Evolutionary conservation across 2,888 invertebrate species (phyloP).

Genomic region (Augochlorella aurata): DNA sequence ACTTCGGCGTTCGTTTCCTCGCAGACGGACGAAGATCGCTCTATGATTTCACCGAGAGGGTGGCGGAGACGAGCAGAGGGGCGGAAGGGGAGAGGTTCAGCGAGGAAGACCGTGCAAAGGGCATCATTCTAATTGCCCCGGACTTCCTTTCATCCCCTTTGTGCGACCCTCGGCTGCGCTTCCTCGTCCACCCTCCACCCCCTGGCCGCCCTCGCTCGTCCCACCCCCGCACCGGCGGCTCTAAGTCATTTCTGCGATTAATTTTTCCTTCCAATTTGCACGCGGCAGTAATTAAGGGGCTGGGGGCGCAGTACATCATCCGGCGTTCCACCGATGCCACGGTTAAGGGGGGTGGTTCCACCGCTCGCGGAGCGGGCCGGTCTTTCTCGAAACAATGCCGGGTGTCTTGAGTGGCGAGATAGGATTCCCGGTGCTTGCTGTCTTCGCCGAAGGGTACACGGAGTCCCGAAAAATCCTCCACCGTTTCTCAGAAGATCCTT

Average conservation of each 20-base stretch:
- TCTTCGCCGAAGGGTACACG: not conserved
- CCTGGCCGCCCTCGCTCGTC: slow-evolving; percentile 50
- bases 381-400: slow-evolving; percentile 78
- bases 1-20: not conserved
- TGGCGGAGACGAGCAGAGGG: slow-evolving; percentile 8
- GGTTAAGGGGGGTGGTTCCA: slow-evolving; percentile 64
- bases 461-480: not conserved
- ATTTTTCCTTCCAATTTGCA: slow-evolving; percentile 83
- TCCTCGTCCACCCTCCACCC: slow-evolving; percentile 75
- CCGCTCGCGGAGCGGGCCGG: slow-evolving; percentile 67
- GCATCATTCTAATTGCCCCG: slow-evolving; percentile 82
- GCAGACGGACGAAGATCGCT: slow-evolving; percentile 20
- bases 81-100: slow-evolving; percentile 55
- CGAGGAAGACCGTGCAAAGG: slow-evolving; percentile 76
- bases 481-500: no score
- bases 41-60: slow-evolving; percentile 19
- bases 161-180: slow-evolving; percentile 79
- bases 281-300: slow-evolving; percentile 82
- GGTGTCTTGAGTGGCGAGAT: slow-evolving; percentile 66
- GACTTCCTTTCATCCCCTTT: slow-evolving; percentile 82
- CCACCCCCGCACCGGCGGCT: slow-evolving; percentile 71
- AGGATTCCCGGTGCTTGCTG: slow-evolving; percentile 58
- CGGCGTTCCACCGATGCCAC: slow-evolving; percentile 68
- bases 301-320: slow-evolving; percentile 78
- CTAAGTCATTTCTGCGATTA: slow-evolving; percentile 83